Percentiles rank a stretch among this genome's conserved stretches.
These are phyloP conservation scores for Desmodus rotundus DNA, from an alignment of 2,113 vertebrate species.

Conservation along the genomic window DNA sequence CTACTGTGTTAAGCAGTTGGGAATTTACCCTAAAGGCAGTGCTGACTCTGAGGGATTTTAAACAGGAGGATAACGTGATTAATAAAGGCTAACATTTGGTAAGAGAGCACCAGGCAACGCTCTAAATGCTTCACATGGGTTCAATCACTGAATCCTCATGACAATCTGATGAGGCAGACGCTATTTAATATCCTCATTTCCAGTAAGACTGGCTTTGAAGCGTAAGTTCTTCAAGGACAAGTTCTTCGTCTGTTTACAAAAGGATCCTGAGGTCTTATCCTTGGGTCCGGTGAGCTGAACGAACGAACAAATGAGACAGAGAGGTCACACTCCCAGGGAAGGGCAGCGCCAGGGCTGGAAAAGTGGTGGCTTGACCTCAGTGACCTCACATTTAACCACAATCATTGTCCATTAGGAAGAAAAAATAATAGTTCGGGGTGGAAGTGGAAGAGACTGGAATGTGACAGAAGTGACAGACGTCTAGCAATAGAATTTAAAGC, in stretches of 20 bases:
- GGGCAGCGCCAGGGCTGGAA: neutral
- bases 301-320: neutral
- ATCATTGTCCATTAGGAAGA: neutral
- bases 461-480: neutral
- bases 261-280: neutral
- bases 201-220: neutral
- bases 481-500: neutral
- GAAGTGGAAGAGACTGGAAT: neutral
- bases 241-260: neutral
- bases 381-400: neutral
- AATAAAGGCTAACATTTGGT: neutral
- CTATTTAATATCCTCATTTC: neutral
- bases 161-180: neutral
- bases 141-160: neutral
- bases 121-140: neutral
- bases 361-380: neutral
- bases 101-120: neutral
- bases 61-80: neutral
- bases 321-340: neutral
- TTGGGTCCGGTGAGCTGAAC: too few species aligned
- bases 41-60: neutral
- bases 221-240: neutral
- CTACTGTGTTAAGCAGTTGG: neutral
- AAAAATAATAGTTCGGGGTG: too few species aligned
- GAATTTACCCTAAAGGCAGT: constrained; percentile 18